Percentiles rank a stretch among this genome's conserved stretches.
phyloP scores from a whole-genome alignment of 2,797 vertebrate genomes.

The Peromyscus nudipes region DNA sequence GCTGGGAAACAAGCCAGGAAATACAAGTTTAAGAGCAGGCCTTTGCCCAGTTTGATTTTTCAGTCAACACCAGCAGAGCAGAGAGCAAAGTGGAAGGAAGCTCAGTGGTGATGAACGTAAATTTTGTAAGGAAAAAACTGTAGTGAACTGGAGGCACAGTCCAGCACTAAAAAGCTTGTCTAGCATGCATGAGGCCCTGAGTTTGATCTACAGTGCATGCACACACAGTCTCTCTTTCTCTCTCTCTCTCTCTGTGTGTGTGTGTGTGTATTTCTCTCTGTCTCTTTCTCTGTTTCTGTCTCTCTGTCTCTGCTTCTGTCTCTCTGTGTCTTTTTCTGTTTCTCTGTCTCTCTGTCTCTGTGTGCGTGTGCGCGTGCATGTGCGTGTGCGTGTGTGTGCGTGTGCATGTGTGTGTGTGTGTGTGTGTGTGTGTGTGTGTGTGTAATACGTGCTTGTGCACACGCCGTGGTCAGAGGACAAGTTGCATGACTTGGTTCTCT shows the following conservation, averaged over 20 bases:
- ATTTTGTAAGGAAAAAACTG: neutral
- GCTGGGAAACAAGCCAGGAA: neutral
- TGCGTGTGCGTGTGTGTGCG: neutral
- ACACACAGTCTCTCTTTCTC: neutral
- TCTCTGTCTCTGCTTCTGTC: too few relatives aligned
- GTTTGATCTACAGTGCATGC: neutral
- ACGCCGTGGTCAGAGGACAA: neutral
- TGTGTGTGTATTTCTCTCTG: too few relatives aligned
- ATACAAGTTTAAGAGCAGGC: neutral
- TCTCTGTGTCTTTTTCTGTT: too few relatives aligned
- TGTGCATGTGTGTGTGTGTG: neutral
- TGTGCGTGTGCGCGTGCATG: neutral
- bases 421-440: neutral
- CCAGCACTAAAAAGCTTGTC: neutral
- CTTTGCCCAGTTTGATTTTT: neutral
- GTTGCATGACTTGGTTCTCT: neutral
- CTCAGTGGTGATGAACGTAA: neutral
- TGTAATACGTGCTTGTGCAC: neutral
- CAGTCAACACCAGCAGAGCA: neutral
- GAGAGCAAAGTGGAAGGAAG: neutral
- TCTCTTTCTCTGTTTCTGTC: neutral
- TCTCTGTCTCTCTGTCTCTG: too few relatives aligned
- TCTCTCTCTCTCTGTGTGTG: too few relatives aligned
- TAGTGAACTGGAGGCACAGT: neutral
- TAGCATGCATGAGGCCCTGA: neutral